Evolutionary conservation across 2,888 invertebrate species (phyloP), one percentile per base, ranked within the genome.

Genomic region (Itoplectis maculator): DNA sequence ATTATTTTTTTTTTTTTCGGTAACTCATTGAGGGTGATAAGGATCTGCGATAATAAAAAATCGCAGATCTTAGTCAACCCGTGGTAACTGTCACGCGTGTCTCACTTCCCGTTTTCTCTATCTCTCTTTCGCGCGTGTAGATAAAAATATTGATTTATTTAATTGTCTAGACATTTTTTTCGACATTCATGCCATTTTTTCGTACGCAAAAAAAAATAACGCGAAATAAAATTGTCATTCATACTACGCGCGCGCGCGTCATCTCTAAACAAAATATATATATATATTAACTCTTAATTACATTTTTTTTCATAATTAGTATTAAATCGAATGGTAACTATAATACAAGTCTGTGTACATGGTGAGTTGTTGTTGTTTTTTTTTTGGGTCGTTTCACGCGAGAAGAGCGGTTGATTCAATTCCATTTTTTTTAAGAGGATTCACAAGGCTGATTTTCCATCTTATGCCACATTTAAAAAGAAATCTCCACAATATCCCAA

Each of bases 271-370:
- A 85, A 85, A 82, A 76, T 70, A 85, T 81, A 81, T 84, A 82
- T 79, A 82, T 84, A 86, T 85, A 84, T 86, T 84, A 85, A 85
- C 80, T 85, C 84, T 86, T 82, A 86, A 76, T 75, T 86, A 85
- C 79, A 84, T 70, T 72, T 79, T 79, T 79, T 79, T 54, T 61
- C 29, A 29, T 78, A 49, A 86, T 87, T 85, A 88, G 56, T 83
- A 84, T 88, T 89, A 88, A 88, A 88, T 88, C 86, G 88, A 89
- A 87, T 84, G 86, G 85, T 87, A 89, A 81, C 87, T 89, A 90
- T 91, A 90, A 90, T 90, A 90, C 90, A 90, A 89, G 86, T 85
- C 79, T 82, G 78, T 83, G 82, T 81, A 83, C 85, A 84, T 75
- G 70, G 42, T 68, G 76, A 45, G 73, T 79, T 56, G 45, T 35